These are phyloP conservation scores for Sarcoramphus papa DNA, from an alignment of 2,797 vertebrate genomes.

Conservation along the genomic window DNA sequence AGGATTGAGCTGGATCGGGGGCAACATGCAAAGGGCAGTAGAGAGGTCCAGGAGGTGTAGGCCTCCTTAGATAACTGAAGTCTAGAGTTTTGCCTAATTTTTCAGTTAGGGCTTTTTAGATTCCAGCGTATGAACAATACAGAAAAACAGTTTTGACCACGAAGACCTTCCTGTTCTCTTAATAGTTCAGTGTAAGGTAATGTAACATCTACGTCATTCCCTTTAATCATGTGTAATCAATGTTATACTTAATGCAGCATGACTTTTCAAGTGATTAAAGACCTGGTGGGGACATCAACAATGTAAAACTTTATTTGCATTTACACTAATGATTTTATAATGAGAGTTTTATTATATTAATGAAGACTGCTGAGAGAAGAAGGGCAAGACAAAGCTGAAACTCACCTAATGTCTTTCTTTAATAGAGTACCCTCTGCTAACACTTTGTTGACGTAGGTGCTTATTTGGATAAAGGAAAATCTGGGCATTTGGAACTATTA, in stretches of 20 bases:
- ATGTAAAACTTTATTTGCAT: slow-evolving; percentile 70
- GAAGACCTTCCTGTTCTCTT: not conserved
- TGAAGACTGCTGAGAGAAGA: slow-evolving; percentile 61
- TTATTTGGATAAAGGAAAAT: slow-evolving; percentile 59
- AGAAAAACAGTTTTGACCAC: not conserved
- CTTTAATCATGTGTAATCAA: slow-evolving; percentile 56
- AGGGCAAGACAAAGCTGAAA: slow-evolving; percentile 44
- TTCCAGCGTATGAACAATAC: not conserved
- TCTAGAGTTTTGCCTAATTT: not conserved
- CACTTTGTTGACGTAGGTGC: slow-evolving; percentile 59
- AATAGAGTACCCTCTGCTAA: slow-evolving; percentile 31
- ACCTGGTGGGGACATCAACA: slow-evolving; percentile 65
- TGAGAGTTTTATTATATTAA: slow-evolving; percentile 75
- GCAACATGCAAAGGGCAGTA: not conserved
- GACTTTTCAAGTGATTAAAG: slow-evolving; percentile 68
- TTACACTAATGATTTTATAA: slow-evolving; percentile 75
- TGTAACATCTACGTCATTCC: not conserved
- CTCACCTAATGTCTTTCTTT: slow-evolving; percentile 5
- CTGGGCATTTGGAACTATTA: slow-evolving; percentile 22
- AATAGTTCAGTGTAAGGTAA: slow-evolving; percentile 17
- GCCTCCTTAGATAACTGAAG: not conserved
- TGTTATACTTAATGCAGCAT: slow-evolving; percentile 65
- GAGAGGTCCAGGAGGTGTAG: not conserved
- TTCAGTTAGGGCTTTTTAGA: not conserved
- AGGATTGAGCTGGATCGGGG: not conserved